phyloP scores from a whole-genome alignment of 1,140 invertebrate genomes.

The Hypsibius dujardini region DNA sequence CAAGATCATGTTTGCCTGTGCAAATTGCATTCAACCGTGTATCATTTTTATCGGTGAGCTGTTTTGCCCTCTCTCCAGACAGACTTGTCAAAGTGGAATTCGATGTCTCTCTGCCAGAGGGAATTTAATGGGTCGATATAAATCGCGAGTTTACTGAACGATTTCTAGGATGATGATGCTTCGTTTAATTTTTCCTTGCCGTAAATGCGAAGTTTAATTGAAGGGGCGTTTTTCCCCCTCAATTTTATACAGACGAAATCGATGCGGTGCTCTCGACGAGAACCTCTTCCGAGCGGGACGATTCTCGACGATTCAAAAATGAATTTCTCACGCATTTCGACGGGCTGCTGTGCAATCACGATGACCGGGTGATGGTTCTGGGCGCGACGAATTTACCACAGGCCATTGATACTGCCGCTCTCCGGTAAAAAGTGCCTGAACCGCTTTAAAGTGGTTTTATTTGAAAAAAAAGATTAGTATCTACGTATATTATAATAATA shows the following conservation, averaged over 20 bases:
- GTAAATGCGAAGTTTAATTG: neutral
- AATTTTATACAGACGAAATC: conserved; percentile 8
- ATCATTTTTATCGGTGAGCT: conserved; percentile 13
- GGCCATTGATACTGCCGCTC: neutral
- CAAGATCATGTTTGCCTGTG: conserved; percentile 6
- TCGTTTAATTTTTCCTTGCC: no score
- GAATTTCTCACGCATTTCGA: conserved; percentile 14
- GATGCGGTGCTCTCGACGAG: neutral
- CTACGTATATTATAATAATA: no score
- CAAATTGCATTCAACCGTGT: neutral
- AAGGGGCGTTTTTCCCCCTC: neutral
- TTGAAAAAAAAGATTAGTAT: no score
- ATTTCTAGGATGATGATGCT: no score
- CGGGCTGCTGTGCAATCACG: neutral
- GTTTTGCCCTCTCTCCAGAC: neutral
- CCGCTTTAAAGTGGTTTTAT: no score
- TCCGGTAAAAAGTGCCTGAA: neutral
- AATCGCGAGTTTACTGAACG: no score
- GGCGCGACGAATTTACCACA: conserved; percentile 12
- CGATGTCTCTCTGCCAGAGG: no score
- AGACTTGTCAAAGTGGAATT: neutral
- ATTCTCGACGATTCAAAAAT: conserved; percentile 8
- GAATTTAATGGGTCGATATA: no score
- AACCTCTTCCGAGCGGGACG: neutral
- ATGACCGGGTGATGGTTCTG: conserved; percentile 8